Percentiles rank a stretch among this genome's conserved stretches.
These are phyloP conservation scores for Ormyrus thymus DNA, from an alignment of 2,888 invertebrate genomes.

Conservation along the genomic window DNA sequence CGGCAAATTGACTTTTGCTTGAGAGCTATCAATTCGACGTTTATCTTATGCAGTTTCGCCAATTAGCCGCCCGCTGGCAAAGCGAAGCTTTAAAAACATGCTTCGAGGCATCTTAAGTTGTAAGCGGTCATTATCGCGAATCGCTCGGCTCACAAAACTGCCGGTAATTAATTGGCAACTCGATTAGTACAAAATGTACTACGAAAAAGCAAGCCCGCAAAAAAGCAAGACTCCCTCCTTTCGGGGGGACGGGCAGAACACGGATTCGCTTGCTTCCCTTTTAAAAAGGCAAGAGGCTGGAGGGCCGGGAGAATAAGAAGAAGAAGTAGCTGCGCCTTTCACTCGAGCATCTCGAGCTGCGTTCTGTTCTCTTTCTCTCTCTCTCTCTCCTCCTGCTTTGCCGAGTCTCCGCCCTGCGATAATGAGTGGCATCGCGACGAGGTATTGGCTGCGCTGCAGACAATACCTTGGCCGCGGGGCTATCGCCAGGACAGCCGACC, in stretches of 20 bases:
- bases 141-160: background rate
- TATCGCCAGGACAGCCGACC: constrained; percentile 63
- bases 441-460: constrained; percentile 73
- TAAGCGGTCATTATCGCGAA: too few species aligned
- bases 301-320: background rate
- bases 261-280: constrained; percentile 32
- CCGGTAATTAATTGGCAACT: constrained; percentile 5
- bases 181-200: constrained; percentile 26
- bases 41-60: background rate
- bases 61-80: too few species aligned
- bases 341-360: constrained; percentile 14
- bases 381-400: constrained; percentile 6
- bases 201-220: background rate
- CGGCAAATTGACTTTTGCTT: background rate
- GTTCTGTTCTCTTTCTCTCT: constrained; percentile 37
- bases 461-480: constrained; percentile 74
- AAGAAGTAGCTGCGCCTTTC: constrained; percentile 40
- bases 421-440: constrained; percentile 31
- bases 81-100: too few species aligned
- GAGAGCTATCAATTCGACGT: background rate
- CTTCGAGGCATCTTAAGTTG: too few species aligned
- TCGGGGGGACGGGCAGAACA: constrained; percentile 29
- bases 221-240: too few species aligned
- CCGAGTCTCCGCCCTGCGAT: constrained; percentile 27
- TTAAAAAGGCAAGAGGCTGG: constrained; percentile 15